Conservation (phyloP, 2,888 invertebrate genomes). For the Ichneumon xanthorius region DNA sequence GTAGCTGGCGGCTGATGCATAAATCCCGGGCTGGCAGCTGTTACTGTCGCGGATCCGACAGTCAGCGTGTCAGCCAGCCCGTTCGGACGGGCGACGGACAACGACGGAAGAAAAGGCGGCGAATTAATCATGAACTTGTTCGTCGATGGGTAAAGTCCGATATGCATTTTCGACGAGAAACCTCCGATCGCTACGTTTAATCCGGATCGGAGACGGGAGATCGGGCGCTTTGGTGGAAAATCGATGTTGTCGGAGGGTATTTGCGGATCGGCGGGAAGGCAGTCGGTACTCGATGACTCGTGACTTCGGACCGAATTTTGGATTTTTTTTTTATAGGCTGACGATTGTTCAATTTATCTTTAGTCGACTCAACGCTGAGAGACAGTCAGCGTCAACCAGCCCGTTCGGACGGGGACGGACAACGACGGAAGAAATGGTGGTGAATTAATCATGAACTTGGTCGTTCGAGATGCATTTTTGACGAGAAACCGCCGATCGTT, state of each 20-base stretch:
- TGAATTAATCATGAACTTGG: conserved; percentile 72
- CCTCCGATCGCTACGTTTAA: background rate
- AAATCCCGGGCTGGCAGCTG: conserved; percentile 56
- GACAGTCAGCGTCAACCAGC: too few species aligned
- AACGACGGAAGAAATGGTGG: conserved; percentile 63
- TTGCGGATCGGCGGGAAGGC: background rate
- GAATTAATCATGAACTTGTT: conserved; percentile 72
- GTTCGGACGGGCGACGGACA: conserved; percentile 15
- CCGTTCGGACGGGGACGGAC: conserved; percentile 11
- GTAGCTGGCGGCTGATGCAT: conserved; percentile 59
- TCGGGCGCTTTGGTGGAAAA: conserved; percentile 4
- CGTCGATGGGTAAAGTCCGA: conserved; percentile 41
- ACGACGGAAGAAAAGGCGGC: conserved; percentile 65
- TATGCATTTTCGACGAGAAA: conserved; percentile 40
- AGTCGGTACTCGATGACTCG: too few species aligned
- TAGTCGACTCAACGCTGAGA: too few species aligned
- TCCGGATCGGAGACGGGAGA: conserved; percentile 8
- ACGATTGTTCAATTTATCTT: too few species aligned
- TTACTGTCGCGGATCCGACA: conserved; percentile 26
- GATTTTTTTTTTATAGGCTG: background rate
- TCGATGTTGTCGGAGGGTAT: background rate
- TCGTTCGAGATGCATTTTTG: conserved; percentile 44
- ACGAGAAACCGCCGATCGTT: conserved; percentile 4
- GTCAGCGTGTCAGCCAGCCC: conserved; percentile 21
- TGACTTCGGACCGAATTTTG: too few species aligned